phyloP scores from a whole-genome alignment of 2,888 invertebrate genomes.

The Exephanes ischioxanthus region DNA sequence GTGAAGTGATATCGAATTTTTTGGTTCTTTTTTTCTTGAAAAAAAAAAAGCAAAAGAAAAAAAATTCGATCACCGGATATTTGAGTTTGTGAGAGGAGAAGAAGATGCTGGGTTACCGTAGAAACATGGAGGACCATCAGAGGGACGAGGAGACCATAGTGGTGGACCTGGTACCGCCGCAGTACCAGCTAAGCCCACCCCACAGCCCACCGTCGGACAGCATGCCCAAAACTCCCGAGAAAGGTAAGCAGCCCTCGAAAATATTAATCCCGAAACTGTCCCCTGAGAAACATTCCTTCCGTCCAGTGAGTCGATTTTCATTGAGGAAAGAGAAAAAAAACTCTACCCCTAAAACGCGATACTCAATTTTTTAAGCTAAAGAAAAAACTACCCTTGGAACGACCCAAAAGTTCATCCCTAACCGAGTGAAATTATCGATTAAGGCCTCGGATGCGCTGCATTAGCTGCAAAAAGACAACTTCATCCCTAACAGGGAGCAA shows the following conservation, averaged over 20 bases:
- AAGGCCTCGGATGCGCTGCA: too few relatives aligned
- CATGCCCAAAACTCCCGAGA: conserved; percentile 75
- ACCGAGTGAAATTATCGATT: too few relatives aligned
- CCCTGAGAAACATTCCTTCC: background rate
- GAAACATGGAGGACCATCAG: conserved; percentile 79
- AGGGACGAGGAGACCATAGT: conserved; percentile 85
- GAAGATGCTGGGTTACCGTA: conserved; percentile 78
- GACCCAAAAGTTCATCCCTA: background rate
- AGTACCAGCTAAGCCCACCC: conserved; percentile 79
- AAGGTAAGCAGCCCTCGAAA: conserved; percentile 69
- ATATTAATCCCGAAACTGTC: background rate
- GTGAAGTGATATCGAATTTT: conserved; percentile 40
- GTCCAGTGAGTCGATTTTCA: background rate
- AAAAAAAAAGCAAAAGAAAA: background rate
- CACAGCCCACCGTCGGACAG: conserved; percentile 75
- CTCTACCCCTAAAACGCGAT: background rate
- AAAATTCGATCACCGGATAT: background rate
- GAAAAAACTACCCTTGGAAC: conserved; percentile 6
- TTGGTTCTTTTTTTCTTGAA: background rate
- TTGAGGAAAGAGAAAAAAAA: background rate
- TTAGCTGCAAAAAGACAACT: too few relatives aligned
- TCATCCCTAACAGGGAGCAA: too few relatives aligned
- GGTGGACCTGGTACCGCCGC: conserved; percentile 87
- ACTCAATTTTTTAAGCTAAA: background rate
- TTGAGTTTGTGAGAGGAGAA: background rate